Conservation (phyloP, 2,113 vertebrate species). For the Jacana jacana region DNA sequence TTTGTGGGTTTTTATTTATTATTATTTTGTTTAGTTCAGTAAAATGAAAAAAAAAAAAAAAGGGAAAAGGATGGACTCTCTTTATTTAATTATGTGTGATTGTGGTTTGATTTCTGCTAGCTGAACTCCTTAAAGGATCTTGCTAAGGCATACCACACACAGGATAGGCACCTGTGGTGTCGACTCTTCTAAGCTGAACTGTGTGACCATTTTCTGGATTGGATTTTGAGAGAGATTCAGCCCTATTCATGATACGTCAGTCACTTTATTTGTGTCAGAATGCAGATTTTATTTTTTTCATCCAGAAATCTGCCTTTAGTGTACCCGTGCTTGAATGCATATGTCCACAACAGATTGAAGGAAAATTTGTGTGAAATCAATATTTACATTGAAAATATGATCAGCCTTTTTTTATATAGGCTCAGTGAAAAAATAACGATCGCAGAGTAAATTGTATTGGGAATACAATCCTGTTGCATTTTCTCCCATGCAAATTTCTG, state of each 20-base stretch:
- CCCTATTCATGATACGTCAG: not conserved
- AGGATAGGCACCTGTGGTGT: not conserved
- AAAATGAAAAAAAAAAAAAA: not conserved
- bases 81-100: not conserved
- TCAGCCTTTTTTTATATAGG: not conserved
- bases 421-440: not conserved
- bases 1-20: not conserved
- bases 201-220: not conserved
- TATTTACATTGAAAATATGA: not conserved
- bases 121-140: not conserved
- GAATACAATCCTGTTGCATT: not conserved
- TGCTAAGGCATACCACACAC: not conserved
- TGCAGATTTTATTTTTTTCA: not conserved
- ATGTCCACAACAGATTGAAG: not conserved
- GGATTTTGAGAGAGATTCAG: not conserved
- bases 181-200: not conserved
- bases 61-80: rapidly evolving
- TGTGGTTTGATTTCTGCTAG: not conserved
- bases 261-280: not conserved
- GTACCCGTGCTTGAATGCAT: not conserved
- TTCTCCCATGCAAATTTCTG: not conserved
- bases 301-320: not conserved
- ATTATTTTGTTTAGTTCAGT: not conserved
- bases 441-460: not conserved
- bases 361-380: not conserved